Base-by-base conservation (phyloP, 2,888 invertebrate species). In the Epinotia bilunana region DNA sequence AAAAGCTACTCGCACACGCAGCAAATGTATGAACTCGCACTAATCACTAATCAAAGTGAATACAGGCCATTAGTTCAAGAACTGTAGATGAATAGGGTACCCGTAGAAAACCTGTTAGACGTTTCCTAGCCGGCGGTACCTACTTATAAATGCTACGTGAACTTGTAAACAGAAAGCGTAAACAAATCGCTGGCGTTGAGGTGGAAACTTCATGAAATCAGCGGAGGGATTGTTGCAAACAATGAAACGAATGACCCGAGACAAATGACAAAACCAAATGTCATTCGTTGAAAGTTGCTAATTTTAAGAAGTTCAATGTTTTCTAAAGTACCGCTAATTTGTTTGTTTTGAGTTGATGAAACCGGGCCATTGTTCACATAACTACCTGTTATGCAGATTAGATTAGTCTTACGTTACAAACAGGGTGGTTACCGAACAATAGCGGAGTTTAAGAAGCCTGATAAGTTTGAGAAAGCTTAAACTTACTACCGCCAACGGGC, bases 161-260 rank as follows among this genome's bases (percentile, higher is more conserved):
- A 67, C 72, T 75, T 72, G 72, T 75, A 75, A 75, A 75, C 75
- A 75, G 75, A 75, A 75, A 75, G 75, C 71, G 75, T 75, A 75
- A 75, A 75, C 72, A 75, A 72, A 71, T 62, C 74, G 57, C 73
- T 69, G 43, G 60, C 64, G 62, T 28, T 55, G 65, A 75, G 72
- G 75, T 72, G 60, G 13, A 61, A 72, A 57, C 65, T 61, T 75
- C 75, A 62, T 57, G 65, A 61, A 75, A 71, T 58, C 53, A 60
- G 18, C 43, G 20, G 39, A 53, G 58, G 49, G 53, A 53, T 49
- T 74, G 53, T 72, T 33, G 67, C 75, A 61, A 70, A 70, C 53
- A 62, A 70, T 43, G 65, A 64, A 67, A 74, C 64, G 53, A 74
- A 53, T 58, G 69, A 58, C 55, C 74, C 43, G 65, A 65, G 67